Evolutionary conservation across 2,797 vertebrate genomes (phyloP).

Genomic region (Scolopax rusticola): DNA sequence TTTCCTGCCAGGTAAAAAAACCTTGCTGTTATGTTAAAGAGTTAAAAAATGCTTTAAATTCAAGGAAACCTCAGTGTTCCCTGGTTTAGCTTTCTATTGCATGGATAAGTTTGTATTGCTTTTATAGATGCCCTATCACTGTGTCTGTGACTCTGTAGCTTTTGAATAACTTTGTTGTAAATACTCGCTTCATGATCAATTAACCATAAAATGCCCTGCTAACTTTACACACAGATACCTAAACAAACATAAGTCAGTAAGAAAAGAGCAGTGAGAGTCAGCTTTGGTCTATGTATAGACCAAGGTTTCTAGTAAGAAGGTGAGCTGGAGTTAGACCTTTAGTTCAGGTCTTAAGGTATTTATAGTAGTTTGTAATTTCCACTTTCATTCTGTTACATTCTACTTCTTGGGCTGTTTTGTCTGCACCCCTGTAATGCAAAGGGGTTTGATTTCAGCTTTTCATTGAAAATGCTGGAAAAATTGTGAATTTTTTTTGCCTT

Average conservation of each 20-base stretch:
- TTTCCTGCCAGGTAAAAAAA: background rate
- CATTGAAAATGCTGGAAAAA: background rate
- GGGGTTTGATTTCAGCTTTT: background rate
- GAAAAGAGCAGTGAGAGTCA: background rate
- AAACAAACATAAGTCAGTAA: background rate
- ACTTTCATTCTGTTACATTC: background rate
- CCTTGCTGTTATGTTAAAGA: background rate
- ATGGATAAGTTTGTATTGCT: background rate
- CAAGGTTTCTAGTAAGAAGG: background rate
- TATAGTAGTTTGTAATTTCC: background rate
- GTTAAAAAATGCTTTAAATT: background rate
- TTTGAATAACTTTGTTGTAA: background rate
- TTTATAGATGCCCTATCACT: background rate
- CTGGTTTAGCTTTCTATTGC: background rate
- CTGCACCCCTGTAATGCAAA: background rate
- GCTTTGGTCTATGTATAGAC: background rate
- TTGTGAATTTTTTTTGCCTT: background rate
- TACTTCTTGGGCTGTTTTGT: background rate
- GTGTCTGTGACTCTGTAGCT: background rate
- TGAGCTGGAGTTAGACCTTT: background rate
- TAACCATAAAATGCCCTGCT: background rate
- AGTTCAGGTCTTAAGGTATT: background rate
- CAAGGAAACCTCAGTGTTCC: background rate
- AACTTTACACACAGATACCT: background rate
- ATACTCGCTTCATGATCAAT: background rate